These are phyloP conservation scores for Gobionotothen gibberifrons DNA, from an alignment of 2,797 vertebrate species.

Conservation along the genomic window DNA sequence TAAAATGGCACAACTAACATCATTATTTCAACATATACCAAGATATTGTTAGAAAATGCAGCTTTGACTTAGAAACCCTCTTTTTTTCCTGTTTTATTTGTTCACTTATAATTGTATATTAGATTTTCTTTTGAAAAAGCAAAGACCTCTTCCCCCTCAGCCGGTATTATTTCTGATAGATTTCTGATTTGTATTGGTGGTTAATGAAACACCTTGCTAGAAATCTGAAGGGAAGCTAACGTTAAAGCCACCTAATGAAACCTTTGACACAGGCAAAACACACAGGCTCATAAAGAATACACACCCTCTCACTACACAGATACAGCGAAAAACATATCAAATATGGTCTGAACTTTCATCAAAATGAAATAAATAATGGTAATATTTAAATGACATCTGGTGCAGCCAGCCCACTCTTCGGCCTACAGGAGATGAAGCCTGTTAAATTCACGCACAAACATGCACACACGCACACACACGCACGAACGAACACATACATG, in stretches of 20 bases:
- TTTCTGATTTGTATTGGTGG: background rate
- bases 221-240: background rate
- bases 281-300: background rate
- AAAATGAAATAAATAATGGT: background rate
- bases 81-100: background rate
- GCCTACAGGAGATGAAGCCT: background rate
- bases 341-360: slow-evolving; percentile 5
- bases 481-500: too few species aligned
- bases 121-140: slow-evolving; percentile 2
- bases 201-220: slow-evolving; percentile 3
- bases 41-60: background rate
- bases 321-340: background rate
- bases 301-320: background rate
- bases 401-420: background rate
- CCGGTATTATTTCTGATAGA: background rate
- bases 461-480: too few species aligned
- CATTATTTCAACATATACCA: background rate
- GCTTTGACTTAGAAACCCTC: background rate
- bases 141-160: slow-evolving; percentile 6
- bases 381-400: background rate
- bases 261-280: slow-evolving; percentile 9
- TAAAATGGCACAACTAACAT: too few species aligned
- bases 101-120: background rate
- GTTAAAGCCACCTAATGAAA: slow-evolving; percentile 9
- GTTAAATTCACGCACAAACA: background rate